Percentiles rank a stretch among this genome's conserved stretches.
phyloP scores from a whole-genome alignment of 2,888 invertebrate genomes.

The Drosophila fungiperda region DNA sequence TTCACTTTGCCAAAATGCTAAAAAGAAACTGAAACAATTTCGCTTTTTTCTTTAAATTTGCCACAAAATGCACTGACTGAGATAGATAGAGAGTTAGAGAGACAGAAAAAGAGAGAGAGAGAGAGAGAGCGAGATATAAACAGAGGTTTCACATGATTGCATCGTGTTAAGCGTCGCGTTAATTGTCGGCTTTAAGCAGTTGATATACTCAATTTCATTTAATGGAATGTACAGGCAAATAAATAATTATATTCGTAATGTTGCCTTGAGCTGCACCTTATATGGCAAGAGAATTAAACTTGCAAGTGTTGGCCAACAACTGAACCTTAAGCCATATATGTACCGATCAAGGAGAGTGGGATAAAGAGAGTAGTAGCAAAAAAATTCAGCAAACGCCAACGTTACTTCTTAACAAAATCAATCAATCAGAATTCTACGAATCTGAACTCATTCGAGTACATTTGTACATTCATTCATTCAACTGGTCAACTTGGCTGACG shows the following conservation, averaged over 20 bases:
- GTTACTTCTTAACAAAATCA: slow-evolving; percentile 10
- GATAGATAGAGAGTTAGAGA: background rate
- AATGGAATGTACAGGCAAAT: slow-evolving; percentile 10
- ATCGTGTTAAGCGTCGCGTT: slow-evolving; percentile 29
- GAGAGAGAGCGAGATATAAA: background rate
- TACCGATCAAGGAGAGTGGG: slow-evolving; percentile 6
- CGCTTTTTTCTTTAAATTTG: slow-evolving; percentile 60
- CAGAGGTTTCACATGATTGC: slow-evolving; percentile 54
- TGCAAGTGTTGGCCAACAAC: slow-evolving; percentile 25
- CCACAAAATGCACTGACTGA: slow-evolving; percentile 51
- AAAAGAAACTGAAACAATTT: slow-evolving; percentile 53
- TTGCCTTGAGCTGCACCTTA: slow-evolving; percentile 50
- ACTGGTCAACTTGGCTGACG: slow-evolving; percentile 51
- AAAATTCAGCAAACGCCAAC: slow-evolving; percentile 45
- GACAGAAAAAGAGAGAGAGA: slow-evolving; percentile 1
- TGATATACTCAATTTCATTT: slow-evolving; percentile 23
- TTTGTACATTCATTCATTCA: slow-evolving; percentile 15
- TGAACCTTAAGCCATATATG: slow-evolving; percentile 30
- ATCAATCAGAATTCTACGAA: slow-evolving; percentile 55
- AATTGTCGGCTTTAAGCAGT: slow-evolving; percentile 23
- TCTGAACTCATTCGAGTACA: slow-evolving; percentile 2
- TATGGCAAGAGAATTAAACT: slow-evolving; percentile 46
- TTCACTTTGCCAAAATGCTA: slow-evolving; percentile 45
- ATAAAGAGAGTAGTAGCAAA: slow-evolving; percentile 3
- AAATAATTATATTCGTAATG: slow-evolving; percentile 9